Evolutionary conservation across 2,113 vertebrate genomes (phyloP).

Genomic region (Melozone crissalis): DNA sequence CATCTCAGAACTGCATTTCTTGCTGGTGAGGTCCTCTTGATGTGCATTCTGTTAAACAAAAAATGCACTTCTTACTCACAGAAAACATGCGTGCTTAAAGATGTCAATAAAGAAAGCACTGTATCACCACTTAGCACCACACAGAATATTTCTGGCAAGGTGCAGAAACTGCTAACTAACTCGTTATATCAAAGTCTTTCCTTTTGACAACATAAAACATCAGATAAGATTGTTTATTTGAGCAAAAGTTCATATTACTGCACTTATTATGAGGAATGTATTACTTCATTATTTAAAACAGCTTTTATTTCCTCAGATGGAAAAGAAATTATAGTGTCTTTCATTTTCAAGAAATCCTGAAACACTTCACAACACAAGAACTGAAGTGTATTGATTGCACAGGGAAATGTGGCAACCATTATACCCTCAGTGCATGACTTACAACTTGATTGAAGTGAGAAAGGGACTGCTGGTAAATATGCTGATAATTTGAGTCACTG

Average conservation of each 20-base stretch:
- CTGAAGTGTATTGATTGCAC: slow-evolving; percentile 2
- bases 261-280: slow-evolving; percentile 5
- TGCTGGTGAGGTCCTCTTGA: slow-evolving; percentile 26
- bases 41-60: slow-evolving; percentile 49
- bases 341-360: slow-evolving; percentile 13
- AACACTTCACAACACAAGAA: slow-evolving; percentile 10
- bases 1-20: slow-evolving; percentile 62
- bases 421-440: neutral
- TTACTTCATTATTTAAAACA: slow-evolving; percentile 48
- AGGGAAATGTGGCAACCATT: slow-evolving; percentile 48
- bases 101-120: neutral
- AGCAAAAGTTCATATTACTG: slow-evolving; percentile 1
- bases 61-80: neutral
- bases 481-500: neutral
- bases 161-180: neutral
- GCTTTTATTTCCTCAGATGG: slow-evolving; percentile 30
- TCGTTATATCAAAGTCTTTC: neutral
- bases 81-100: neutral
- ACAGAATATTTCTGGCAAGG: neutral
- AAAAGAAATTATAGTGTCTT: slow-evolving; percentile 4
- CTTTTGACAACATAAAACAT: slow-evolving; percentile 4
- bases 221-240: slow-evolving; percentile 45
- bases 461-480: neutral
- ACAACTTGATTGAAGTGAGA: slow-evolving; percentile 26
- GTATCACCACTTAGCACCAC: neutral